Conservation (phyloP, 2,113 vertebrate species). For the Ictidomys tridecemlineatus region DNA sequence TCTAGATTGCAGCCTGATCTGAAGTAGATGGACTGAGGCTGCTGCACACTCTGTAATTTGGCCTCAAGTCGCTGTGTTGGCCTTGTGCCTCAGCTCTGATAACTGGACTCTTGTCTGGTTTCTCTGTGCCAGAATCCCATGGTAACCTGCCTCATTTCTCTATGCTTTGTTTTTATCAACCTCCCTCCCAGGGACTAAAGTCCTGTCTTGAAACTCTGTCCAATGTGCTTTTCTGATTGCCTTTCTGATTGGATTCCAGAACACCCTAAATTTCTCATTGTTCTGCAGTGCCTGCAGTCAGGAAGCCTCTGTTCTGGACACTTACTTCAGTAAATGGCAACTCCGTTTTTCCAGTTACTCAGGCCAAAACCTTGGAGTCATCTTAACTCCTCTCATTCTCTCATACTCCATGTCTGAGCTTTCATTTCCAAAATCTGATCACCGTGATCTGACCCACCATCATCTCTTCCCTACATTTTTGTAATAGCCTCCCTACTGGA, state of each 20-base stretch:
- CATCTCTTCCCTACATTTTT: background rate
- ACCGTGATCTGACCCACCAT: background rate
- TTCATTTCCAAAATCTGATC: background rate
- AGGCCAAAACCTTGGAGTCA: background rate
- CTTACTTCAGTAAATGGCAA: conserved; percentile 54
- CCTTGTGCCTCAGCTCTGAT: conserved; percentile 60
- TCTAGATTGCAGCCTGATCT: background rate
- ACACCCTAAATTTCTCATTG: background rate
- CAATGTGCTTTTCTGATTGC: background rate
- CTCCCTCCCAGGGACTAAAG: conserved; percentile 56
- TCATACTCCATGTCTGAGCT: background rate
- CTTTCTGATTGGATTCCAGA: background rate
- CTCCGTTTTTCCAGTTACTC: conserved; percentile 8
- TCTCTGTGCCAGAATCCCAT: conserved; percentile 57
- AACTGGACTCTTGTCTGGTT: conserved; percentile 61
- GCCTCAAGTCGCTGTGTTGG: conserved; percentile 28
- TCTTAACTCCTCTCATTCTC: background rate
- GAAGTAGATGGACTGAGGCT: background rate
- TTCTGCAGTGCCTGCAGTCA: background rate
- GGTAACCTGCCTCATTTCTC: conserved; percentile 38
- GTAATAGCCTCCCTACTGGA: background rate
- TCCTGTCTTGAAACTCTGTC: conserved; percentile 26
- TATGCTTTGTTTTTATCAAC: conserved; percentile 53
- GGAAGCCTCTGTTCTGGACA: conserved; percentile 55
- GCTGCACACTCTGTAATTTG: conserved; percentile 59